Percentiles rank a stretch among this genome's conserved stretches.
Conservation (phyloP, 2,888 invertebrate genomes). For the Spisula solida region DNA sequence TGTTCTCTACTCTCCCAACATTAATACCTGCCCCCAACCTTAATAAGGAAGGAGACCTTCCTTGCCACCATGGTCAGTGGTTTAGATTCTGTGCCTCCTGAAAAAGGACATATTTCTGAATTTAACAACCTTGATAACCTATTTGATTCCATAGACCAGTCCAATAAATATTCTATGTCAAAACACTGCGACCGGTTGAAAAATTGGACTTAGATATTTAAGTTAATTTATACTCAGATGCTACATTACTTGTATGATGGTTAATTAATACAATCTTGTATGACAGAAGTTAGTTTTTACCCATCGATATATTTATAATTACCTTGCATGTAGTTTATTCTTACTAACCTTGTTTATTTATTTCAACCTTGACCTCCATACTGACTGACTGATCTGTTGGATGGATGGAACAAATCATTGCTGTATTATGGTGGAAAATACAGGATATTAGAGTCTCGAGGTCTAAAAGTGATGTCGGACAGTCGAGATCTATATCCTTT, state of each 20-base stretch:
- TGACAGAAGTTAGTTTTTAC: background rate
- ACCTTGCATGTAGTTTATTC: background rate
- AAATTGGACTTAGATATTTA: no score
- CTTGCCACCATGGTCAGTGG: background rate
- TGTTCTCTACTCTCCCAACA: background rate
- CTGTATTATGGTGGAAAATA: conserved; percentile 25
- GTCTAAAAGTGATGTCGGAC: conserved; percentile 64
- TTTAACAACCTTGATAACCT: no score
- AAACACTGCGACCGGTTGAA: no score
- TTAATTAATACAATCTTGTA: no score
- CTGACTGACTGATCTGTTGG: background rate
- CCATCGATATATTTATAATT: background rate
- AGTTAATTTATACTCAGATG: no score
- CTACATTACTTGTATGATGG: no score
- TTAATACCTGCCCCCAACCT: no score
- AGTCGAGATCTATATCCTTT: conserved; percentile 65
- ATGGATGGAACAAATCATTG: conserved; percentile 16
- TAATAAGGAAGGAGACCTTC: background rate
- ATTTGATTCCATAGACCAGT: no score
- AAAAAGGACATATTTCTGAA: no score
- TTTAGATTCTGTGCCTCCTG: no score
- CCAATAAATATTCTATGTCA: no score
- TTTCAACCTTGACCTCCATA: conserved; percentile 29
- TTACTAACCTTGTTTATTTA: conserved; percentile 32
- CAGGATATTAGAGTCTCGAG: conserved; percentile 69